phyloP scores from a whole-genome alignment of 2,888 invertebrate genomes.

The Caenorhabditis afra region DNA sequence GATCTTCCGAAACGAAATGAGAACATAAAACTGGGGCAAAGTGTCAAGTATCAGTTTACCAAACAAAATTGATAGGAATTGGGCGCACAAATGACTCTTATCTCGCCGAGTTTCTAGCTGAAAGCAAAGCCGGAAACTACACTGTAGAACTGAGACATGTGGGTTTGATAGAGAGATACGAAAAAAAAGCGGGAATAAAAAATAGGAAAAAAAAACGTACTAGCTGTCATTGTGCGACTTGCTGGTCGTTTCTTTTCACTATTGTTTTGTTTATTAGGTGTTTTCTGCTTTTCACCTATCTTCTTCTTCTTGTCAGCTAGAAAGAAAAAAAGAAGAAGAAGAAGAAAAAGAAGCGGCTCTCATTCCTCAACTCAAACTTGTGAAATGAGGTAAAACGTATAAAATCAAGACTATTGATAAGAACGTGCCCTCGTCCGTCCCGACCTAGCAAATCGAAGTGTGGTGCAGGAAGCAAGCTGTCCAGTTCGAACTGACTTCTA shows the following conservation, averaged over 20 bases:
- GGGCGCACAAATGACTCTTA: too few species aligned
- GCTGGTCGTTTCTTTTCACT: background rate
- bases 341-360: too few species aligned
- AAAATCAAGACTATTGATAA: too few species aligned
- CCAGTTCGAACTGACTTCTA: too few species aligned
- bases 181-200: background rate
- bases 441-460: too few species aligned
- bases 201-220: slow-evolving; percentile 22
- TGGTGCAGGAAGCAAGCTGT: too few species aligned
- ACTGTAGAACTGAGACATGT: background rate
- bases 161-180: background rate
- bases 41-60: slow-evolving; percentile 6
- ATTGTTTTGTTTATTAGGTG: slow-evolving; percentile 36
- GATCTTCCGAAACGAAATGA: background rate
- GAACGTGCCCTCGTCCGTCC: too few species aligned
- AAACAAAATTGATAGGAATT: background rate
- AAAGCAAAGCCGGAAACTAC: too few species aligned
- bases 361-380: too few species aligned
- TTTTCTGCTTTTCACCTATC: slow-evolving; percentile 18
- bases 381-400: slow-evolving; percentile 7
- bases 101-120: too few species aligned
- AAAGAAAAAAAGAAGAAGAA: slow-evolving; percentile 18
- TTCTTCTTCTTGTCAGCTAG: background rate
- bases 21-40: background rate
- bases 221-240: slow-evolving; percentile 2